Base-by-base conservation (phyloP, 2,113 vertebrate species). In the Axis porcinus region DNA sequence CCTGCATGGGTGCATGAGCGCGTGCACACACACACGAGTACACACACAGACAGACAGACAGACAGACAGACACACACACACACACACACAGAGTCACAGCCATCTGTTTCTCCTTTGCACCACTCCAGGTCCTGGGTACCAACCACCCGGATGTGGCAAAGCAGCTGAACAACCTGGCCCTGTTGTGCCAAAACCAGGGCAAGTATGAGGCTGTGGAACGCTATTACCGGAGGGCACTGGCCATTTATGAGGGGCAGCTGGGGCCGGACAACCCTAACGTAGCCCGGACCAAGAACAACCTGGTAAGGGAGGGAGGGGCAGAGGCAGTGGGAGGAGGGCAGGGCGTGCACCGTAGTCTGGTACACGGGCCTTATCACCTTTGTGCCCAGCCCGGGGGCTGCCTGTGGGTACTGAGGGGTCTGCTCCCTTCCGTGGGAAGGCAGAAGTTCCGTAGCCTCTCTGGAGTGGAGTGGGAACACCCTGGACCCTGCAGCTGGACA, bases 131-230 rank as follows among this genome's bases (percentile, higher is more conserved):
- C 76, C 98, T 99, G 91, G 99, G 99, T 81, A 99, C 99, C 97
- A 99, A 99, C 95, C 99, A 99, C 97, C 99, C 99, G 47, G 99
- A 99, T 96, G 99, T 99, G 97, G 99, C 99, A 90, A 99, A 99
- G 98, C 99, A 99, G 98, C 99, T 99, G 98, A 99, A 99, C 98
- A 99, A 99, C 97, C 98, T 99, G 97, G 99, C 99, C 23, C 99
- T 99, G 94, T 98, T 99, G 82, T 99, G 99, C 97, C 99, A 99
- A 98, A 99, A 99, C 98, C 99, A 99, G 99, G 99, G 99, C 98
- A 99, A 99, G 97, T 99, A 99, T 3, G 99, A 99, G 13, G 99
- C 99, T 52, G 99, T 99, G 98, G 99, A 99, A 89, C 99, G 99
- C 95, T 99, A 99, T 94, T 99, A 99, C 98, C 99, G 99, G 97